Conservation (phyloP, 2,113 vertebrate genomes). For the Pyxicephalus adspersus region DNA sequence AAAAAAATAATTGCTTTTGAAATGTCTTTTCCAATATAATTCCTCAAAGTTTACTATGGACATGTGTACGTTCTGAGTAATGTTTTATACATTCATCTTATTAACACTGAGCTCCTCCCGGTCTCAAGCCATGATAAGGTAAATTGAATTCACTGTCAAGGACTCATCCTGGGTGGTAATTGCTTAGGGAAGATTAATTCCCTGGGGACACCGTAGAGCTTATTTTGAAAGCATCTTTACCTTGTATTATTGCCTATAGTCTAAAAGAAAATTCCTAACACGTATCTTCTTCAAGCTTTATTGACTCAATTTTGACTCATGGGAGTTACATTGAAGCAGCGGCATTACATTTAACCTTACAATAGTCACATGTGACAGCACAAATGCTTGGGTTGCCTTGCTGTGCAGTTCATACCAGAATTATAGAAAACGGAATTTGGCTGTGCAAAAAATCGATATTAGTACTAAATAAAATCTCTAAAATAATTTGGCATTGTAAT, state of each 20-base stretch:
- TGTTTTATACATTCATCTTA: too few species aligned
- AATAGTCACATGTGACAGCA: neutral
- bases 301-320: neutral
- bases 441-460: neutral
- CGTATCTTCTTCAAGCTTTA: neutral
- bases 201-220: neutral
- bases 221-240: neutral
- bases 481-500: too few species aligned
- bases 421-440: neutral
- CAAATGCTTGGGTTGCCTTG: conserved; percentile 7
- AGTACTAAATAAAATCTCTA: neutral
- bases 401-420: neutral
- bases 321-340: neutral
- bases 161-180: neutral
- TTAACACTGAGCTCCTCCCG: neutral
- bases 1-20: neutral
- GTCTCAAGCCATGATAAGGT: neutral
- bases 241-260: neutral
- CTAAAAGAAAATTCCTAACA: neutral
- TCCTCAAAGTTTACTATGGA: neutral
- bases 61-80: too few species aligned
- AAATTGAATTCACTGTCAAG: neutral
- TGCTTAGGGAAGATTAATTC: neutral
- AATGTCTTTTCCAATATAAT: neutral
- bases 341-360: conserved; percentile 11